Base-by-base conservation (phyloP, 2,797 vertebrate species). In the Lates japonicus region DNA sequence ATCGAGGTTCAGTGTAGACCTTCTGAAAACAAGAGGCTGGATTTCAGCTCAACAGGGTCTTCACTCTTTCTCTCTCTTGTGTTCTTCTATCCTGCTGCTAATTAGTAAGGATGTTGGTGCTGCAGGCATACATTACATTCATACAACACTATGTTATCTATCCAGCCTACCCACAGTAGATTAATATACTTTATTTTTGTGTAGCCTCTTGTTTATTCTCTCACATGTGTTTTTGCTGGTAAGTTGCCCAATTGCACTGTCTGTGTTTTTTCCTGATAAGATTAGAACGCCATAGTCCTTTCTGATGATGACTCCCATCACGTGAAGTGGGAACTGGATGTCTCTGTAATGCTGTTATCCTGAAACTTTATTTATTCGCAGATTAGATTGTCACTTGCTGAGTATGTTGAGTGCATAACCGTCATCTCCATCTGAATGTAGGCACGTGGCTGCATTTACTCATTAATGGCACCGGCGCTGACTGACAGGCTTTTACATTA, bases 381-480 rank as follows among this genome's bases (percentile, higher is more conserved):
- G 17, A 74, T 78, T 59, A 54, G 35, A 68, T 52, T 22, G 51
- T 73, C 63, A 64, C 52, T 42, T 73, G 64, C 51, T 54, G 68
- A 62, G 17, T 72, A 11, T 31, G 25, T n/a, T 61, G 59, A 52
- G 31, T 74, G 60, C 60, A 60, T 41, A 39, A 39, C 39, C 44
- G 35, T 68, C 19, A 37, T 31, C 58, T 72, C 37, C 52, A 19
- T 63, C 62, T 71, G 7, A 72, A 33, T 41, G 19, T 11, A 14
- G 46, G 44, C 69, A 46, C 2, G 2, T 54, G 64, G 51, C 64
- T 46, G 39, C 74, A 46, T 59, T 64, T 54, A 48, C 29, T 51
- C 51, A 63, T 57, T 51, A 42, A 31, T 0, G 2, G 42, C 49
- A 49, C 13, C 1, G 2, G 42, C 10, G 11, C 58, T 49, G 22